Conservation (phyloP, 1,140 invertebrate species). For the Rhyzopertha dominica region DNA sequence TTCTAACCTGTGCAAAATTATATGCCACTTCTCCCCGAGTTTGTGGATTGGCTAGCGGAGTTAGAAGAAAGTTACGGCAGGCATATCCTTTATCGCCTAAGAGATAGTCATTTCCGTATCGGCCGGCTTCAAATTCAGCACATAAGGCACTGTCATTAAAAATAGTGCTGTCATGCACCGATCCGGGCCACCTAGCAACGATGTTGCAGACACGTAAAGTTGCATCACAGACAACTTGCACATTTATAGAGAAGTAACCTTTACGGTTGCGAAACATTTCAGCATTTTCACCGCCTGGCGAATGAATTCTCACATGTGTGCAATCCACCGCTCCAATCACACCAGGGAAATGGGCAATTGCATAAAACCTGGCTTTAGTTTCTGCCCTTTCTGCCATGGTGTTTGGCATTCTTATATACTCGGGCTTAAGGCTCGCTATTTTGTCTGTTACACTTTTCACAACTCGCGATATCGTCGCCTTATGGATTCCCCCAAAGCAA, state of each 20-base stretch:
- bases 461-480: too few relatives aligned
- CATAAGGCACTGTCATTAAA: conserved; percentile 33
- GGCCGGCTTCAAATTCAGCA: conserved; percentile 21
- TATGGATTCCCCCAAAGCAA: too few relatives aligned
- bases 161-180: conserved; percentile 41
- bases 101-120: conserved; percentile 23
- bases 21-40: conserved; percentile 32
- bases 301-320: conserved; percentile 8
- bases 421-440: too few relatives aligned
- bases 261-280: conserved; percentile 42
- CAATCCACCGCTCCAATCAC: conserved; percentile 12
- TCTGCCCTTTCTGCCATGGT: conserved; percentile 21
- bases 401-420: conserved; percentile 31
- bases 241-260: conserved; percentile 40
- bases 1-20: conserved; percentile 44
- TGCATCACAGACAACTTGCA: conserved; percentile 36
- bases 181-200: conserved; percentile 44
- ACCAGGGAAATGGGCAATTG: conserved; percentile 28
- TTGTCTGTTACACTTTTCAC: too few relatives aligned
- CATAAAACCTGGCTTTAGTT: conserved; percentile 26
- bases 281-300: conserved; percentile 13
- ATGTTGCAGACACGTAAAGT: conserved; percentile 29
- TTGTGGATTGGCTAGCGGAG: conserved; percentile 26
- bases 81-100: conserved; percentile 37
- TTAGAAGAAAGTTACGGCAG: conserved; percentile 25